Conservation (phyloP, 2,888 invertebrate species). For the Anagyrus pseudococci region DNA sequence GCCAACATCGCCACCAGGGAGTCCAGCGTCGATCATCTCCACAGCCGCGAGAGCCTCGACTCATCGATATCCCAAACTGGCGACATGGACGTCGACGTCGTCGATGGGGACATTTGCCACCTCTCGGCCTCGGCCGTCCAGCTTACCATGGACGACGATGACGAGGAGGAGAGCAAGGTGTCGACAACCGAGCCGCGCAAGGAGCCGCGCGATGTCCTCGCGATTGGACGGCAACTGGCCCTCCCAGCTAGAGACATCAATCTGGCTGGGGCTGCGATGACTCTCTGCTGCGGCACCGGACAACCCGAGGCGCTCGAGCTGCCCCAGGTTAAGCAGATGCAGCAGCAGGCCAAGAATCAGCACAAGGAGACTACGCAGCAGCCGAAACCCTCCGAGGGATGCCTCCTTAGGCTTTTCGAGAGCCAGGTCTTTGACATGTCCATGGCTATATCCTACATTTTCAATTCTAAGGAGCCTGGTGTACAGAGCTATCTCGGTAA, state of each 20-base stretch:
- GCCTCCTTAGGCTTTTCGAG: slow-evolving; percentile 89
- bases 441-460: slow-evolving; percentile 97
- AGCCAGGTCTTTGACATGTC: slow-evolving; percentile 98
- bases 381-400: slow-evolving; percentile 67
- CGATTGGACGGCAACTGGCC: too few relatives aligned
- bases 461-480: slow-evolving; percentile 97
- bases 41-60: slow-evolving; percentile 79
- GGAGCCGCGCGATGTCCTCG: slow-evolving; percentile 6
- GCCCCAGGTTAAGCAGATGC: slow-evolving; percentile 47
- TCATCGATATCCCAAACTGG: slow-evolving; percentile 68
- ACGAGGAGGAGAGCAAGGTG: neutral
- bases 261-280: slow-evolving; percentile 56
- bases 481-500: slow-evolving; percentile 94
- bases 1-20: slow-evolving; percentile 61
- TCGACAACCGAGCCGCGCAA: neutral
- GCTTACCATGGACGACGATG: slow-evolving; percentile 42
- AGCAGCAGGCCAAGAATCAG: slow-evolving; percentile 54
- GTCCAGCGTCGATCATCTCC: slow-evolving; percentile 65
- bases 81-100: slow-evolving; percentile 57
- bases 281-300: slow-evolving; percentile 58
- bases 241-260: too few relatives aligned
- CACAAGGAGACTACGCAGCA: slow-evolving; percentile 56
- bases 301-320: slow-evolving; percentile 48
- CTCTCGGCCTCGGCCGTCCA: slow-evolving; percentile 51
- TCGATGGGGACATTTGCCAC: slow-evolving; percentile 57